These are phyloP conservation scores for Monopterus albus DNA, from an alignment of 2,113 vertebrate genomes.

Conservation along the genomic window DNA sequence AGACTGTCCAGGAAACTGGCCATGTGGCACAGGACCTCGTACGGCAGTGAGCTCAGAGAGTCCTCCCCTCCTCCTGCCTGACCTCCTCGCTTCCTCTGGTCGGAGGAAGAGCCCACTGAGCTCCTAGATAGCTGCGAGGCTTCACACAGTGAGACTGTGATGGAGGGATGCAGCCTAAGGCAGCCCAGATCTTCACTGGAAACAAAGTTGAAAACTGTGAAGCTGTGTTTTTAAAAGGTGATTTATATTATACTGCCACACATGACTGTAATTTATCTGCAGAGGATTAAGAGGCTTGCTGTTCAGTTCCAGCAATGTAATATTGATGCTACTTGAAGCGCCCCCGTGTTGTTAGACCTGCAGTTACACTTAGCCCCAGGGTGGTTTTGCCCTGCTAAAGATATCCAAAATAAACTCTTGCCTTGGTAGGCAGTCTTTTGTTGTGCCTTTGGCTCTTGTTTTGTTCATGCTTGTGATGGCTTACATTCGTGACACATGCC, in stretches of 20 bases:
- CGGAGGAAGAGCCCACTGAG: conserved; percentile 10
- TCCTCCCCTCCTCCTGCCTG: conserved; percentile 71
- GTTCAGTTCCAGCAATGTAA: background rate
- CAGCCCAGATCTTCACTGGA: conserved; percentile 85
- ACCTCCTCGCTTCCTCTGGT: conserved; percentile 22
- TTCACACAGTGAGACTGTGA: conserved; percentile 67
- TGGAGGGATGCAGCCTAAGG: conserved; percentile 87
- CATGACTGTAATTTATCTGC: background rate
- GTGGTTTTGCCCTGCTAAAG: too few relatives aligned
- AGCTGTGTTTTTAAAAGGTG: background rate
- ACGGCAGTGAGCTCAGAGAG: conserved; percentile 87
- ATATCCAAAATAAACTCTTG: too few relatives aligned
- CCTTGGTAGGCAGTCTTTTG: too few relatives aligned
- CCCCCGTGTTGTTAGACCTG: too few relatives aligned
- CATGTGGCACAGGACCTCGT: conserved; percentile 92
- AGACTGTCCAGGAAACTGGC: conserved; percentile 93
- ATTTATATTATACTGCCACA: too few relatives aligned
- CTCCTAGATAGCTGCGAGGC: conserved; percentile 33
- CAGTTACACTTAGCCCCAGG: too few relatives aligned
- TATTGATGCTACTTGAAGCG: background rate
- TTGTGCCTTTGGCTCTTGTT: too few relatives aligned
- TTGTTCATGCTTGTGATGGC: too few relatives aligned
- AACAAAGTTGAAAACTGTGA: background rate
- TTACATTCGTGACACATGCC: too few relatives aligned
- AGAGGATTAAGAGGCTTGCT: background rate